Conservation (phyloP, 2,797 vertebrate species). For the Semaprochilodus insignis region DNA sequence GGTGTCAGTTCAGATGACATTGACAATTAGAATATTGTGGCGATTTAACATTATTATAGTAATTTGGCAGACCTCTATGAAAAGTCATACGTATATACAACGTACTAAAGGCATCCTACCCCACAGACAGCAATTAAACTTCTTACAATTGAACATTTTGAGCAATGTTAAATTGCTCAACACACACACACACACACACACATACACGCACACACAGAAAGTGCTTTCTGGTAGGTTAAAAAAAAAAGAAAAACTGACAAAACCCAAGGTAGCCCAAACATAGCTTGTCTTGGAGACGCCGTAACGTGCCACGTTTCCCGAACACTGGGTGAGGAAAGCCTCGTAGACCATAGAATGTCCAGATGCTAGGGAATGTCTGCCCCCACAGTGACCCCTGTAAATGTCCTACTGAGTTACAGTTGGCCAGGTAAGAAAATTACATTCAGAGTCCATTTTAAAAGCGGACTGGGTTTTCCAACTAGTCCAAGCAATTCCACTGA, state of each 20-base stretch:
- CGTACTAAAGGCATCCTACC: too few species aligned
- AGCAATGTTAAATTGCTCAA: too few species aligned
- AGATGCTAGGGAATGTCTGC: background rate
- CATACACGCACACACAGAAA: too few species aligned
- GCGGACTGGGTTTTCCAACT: background rate
- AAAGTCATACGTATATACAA: too few species aligned
- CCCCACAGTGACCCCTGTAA: conserved; percentile 21
- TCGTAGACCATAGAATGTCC: background rate
- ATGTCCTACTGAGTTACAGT: conserved; percentile 18
- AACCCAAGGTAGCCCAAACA: background rate
- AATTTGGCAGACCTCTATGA: too few species aligned
- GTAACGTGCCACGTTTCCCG: background rate
- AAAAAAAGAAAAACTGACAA: background rate
- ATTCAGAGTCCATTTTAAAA: conserved; percentile 11
- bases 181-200: too few species aligned
- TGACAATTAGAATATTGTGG: too few species aligned
- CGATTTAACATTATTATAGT: too few species aligned
- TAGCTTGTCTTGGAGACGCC: background rate
- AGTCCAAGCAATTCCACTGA: background rate
- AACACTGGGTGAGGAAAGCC: background rate
- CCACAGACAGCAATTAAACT: too few species aligned
- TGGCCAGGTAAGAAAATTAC: background rate
- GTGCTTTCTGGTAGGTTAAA: too few species aligned
- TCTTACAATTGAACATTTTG: too few species aligned
- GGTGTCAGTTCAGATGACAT: too few species aligned